phyloP scores from a whole-genome alignment of 2,888 invertebrate genomes.

The Synergus umbraculus region DNA sequence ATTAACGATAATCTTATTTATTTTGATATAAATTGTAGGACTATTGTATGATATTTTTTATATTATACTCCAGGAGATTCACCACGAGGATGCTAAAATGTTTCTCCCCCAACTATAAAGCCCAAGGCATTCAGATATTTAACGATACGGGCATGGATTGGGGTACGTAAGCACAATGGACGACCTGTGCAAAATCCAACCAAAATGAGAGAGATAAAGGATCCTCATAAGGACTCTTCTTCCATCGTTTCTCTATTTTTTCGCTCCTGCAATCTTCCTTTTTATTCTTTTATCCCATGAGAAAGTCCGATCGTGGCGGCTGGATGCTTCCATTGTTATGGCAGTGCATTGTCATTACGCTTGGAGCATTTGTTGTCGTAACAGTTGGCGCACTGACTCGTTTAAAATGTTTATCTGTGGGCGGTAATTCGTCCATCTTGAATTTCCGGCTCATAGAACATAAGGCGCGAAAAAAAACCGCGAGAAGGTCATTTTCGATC shows the following conservation, averaged over 20 bases:
- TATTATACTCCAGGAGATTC: not conserved
- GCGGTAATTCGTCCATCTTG: conserved; percentile 29
- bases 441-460: conserved; percentile 27
- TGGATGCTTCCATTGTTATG: conserved; percentile 23
- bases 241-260: not conserved
- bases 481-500: not conserved
- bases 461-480: not conserved
- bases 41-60: not conserved
- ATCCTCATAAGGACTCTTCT: conserved; percentile 13
- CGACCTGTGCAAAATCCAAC: conserved; percentile 18
- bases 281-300: not conserved
- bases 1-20: not conserved
- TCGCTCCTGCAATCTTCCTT: not conserved
- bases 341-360: conserved; percentile 34
- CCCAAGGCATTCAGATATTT: not conserved
- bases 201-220: conserved; percentile 6
- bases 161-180: conserved; percentile 10
- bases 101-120: not conserved
- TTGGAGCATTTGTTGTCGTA: conserved; percentile 26
- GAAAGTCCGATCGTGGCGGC: not conserved
- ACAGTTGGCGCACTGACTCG: conserved; percentile 1
- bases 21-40: not conserved
- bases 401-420: conserved; percentile 10
- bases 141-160: conserved; percentile 9
- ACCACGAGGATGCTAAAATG: not conserved